Evolutionary conservation across 2,888 invertebrate species (phyloP).

Genomic region (Ormyrus nitidulus): DNA sequence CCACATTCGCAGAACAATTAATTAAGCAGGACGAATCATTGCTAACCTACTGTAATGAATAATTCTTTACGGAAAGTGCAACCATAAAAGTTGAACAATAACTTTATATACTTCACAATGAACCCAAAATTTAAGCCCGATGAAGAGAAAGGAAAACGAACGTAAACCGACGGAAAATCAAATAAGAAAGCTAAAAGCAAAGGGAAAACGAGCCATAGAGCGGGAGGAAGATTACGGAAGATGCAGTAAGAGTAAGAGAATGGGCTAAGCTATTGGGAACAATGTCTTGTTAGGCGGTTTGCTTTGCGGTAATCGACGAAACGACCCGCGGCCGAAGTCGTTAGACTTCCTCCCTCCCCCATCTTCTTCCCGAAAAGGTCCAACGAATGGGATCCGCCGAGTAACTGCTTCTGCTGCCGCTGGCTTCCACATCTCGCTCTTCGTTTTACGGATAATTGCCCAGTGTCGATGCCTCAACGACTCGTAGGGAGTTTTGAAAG

Average conservation of each 20-base stretch:
- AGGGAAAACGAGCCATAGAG: background rate
- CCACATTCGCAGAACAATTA: too few relatives aligned
- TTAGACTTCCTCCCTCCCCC: constrained; percentile 63
- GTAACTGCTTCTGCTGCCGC: constrained; percentile 20
- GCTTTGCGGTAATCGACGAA: constrained; percentile 71
- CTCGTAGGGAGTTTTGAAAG: too few relatives aligned
- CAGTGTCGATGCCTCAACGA: background rate
- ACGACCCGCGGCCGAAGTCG: constrained; percentile 65
- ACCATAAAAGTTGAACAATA: too few relatives aligned
- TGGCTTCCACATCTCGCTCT: constrained; percentile 40
- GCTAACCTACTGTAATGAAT: too few relatives aligned
- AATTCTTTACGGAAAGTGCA: too few relatives aligned
- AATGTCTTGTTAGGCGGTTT: constrained; percentile 74
- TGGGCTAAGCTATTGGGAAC: constrained; percentile 72
- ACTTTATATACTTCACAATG: too few relatives aligned
- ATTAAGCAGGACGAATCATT: too few relatives aligned
- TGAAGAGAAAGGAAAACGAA: too few relatives aligned
- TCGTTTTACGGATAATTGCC: constrained; percentile 67
- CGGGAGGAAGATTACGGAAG: too few relatives aligned
- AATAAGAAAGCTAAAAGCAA: background rate
- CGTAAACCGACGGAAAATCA: background rate
- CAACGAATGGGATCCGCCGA: background rate
- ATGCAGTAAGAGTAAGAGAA: constrained; percentile 59
- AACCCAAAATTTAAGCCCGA: too few relatives aligned
- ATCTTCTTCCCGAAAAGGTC: background rate